Evolutionary conservation across 2,113 vertebrate species (phyloP).

Genomic region (Brachypodius melanocephalos): DNA sequence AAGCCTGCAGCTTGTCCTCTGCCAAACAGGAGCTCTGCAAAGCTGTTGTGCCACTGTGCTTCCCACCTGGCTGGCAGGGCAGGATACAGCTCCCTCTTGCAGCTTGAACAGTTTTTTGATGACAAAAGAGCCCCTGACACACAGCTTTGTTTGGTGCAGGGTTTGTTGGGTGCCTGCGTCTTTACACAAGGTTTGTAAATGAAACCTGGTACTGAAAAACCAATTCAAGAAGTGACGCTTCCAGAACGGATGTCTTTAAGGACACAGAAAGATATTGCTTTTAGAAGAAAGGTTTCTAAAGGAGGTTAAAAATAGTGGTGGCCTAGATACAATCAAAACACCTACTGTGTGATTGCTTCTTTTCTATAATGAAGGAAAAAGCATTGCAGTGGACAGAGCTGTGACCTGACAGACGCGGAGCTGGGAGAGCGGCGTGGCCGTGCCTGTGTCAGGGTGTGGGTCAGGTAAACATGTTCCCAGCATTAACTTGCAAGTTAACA

Average conservation of each 20-base stretch:
- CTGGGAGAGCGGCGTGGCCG: rapidly evolving
- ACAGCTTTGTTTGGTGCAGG: background rate
- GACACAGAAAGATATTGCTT: background rate
- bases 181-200: background rate
- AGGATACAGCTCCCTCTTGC: background rate
- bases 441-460: rapidly evolving
- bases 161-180: rapidly evolving
- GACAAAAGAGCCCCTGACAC: background rate
- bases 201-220: background rate
- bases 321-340: slow-evolving; percentile 29
- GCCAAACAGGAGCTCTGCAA: background rate
- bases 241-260: background rate
- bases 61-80: background rate
- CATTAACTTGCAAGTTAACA: background rate
- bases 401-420: background rate
- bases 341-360: background rate
- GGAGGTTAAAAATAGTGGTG: background rate
- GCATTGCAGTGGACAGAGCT: background rate
- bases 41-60: background rate
- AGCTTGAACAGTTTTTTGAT: background rate
- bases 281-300: slow-evolving; percentile 16
- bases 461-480: background rate
- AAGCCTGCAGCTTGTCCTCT: background rate
- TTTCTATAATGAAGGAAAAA: background rate
- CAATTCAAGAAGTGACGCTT: background rate